These are phyloP conservation scores for Propithecus deckenii DNA, from an alignment of 2,797 vertebrate genomes.

Conservation along the genomic window DNA sequence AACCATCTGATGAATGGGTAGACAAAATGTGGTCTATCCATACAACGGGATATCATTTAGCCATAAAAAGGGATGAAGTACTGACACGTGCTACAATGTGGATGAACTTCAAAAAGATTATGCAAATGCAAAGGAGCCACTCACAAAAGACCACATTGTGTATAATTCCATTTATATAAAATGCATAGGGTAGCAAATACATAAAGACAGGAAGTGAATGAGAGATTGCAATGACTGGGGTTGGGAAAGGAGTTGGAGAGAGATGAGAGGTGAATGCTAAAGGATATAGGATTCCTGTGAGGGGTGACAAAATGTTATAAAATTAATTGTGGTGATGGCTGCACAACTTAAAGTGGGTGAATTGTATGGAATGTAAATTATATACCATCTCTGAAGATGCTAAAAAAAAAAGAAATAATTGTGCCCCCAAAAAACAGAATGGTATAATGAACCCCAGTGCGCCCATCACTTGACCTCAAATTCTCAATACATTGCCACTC, in stretches of 20 bases:
- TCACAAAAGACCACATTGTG: neutral
- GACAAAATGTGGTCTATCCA: neutral
- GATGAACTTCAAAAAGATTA: neutral
- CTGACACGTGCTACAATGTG: neutral
- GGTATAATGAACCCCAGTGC: neutral
- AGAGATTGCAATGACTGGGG: neutral
- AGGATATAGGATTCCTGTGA: neutral
- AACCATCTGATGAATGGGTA: neutral
- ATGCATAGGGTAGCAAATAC: neutral
- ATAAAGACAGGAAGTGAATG: neutral
- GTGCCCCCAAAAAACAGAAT: neutral
- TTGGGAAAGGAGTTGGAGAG: rapidly evolving
- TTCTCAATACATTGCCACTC: neutral
- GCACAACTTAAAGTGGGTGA: neutral
- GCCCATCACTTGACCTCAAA: neutral
- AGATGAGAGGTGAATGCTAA: neutral
- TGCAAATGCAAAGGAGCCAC: neutral
- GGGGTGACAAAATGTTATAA: neutral
- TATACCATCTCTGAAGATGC: neutral
- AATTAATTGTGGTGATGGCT: neutral
- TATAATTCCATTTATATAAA: neutral
- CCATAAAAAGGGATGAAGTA: neutral
- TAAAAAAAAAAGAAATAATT: neutral
- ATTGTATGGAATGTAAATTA: neutral
- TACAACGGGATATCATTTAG: neutral